A percentile compares a stretch with the other conserved stretches of the same genome.
phyloP scores from a whole-genome alignment of 2,888 invertebrate genomes.

The Rhagonycha fulva region DNA sequence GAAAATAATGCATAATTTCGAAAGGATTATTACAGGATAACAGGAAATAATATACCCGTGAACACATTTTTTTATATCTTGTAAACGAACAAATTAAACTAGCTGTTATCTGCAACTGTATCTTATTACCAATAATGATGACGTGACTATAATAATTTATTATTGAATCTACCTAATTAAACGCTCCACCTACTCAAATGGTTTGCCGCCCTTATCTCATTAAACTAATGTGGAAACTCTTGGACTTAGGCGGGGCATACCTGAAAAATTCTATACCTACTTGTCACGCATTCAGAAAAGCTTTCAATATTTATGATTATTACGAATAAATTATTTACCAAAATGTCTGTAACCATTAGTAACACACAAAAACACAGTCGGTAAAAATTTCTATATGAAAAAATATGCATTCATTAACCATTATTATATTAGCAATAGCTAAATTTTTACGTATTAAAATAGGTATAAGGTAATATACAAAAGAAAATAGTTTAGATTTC shows the following conservation, averaged over 20 bases:
- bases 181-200: conserved; percentile 50
- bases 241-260: conserved; percentile 48
- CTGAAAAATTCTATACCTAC: conserved; percentile 44
- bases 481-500: background rate
- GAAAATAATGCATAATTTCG: background rate
- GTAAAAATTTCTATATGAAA: background rate
- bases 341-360: background rate
- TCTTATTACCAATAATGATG: conserved; percentile 30
- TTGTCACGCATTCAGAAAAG: conserved; percentile 43
- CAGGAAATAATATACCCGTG: too few species aligned
- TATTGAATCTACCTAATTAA: conserved; percentile 51
- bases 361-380: background rate
- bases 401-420: background rate
- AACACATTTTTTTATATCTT: background rate
- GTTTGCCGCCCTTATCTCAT: conserved; percentile 47
- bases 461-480: background rate
- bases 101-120: conserved; percentile 4
- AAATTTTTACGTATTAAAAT: background rate
- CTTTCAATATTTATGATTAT: background rate
- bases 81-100: conserved; percentile 27
- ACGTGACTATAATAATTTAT: conserved; percentile 36
- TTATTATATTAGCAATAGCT: background rate
- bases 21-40: background rate
- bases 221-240: conserved; percentile 49
- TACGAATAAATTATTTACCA: background rate